Base-by-base conservation (phyloP, 2,888 invertebrate genomes). In the Halictus ligatus region DNA sequence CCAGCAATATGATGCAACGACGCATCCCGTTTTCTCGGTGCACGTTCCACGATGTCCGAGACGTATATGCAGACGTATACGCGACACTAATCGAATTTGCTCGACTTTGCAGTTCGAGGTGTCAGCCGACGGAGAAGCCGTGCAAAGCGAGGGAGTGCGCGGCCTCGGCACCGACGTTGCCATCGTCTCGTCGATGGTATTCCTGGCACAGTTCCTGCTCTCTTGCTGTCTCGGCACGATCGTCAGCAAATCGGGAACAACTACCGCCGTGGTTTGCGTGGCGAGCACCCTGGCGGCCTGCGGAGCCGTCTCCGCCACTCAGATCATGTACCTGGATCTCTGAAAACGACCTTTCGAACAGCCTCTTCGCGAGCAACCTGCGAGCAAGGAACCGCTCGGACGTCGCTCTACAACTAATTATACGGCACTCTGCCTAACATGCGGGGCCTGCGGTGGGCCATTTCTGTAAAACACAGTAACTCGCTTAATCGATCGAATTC, bases 151-250 rank as follows among this genome's bases (percentile, higher is more conserved):
- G 0, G 96, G 97, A 81, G 96, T 97, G n/a, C 97, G 99, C 15
- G 99, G 99, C 8, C 96, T 99, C 78, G 99, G 99, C 12, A 99
- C 99, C 0, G 99, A 99, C 94, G 97, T 99, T 0, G 99, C 99
- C 0, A 97, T 99, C 78, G 98, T 99, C 60, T 98, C 98, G 93
- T 98, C 98, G 94, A 99, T 99, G 97, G 99, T 98, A 5, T 99
- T 99, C 95, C 96, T 99, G 87, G 99, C 99, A 0, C 99, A 99
- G 95, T 98, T 99, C 93, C 96, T 98, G 60, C 96, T 99, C 18
- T 99, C 99, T 0, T 96, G 98, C 91, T 97, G 97, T 92, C 97
- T 99, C 97, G 98, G 99, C 0, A 96, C 97, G 46, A 97, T 99
- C 76, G 98, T 99, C 13, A 97, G 96, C 84, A 95, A 97, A 8